phyloP scores from a whole-genome alignment of 92 coral and sea anemone species.

The Galaxea fascicularis region DNA sequence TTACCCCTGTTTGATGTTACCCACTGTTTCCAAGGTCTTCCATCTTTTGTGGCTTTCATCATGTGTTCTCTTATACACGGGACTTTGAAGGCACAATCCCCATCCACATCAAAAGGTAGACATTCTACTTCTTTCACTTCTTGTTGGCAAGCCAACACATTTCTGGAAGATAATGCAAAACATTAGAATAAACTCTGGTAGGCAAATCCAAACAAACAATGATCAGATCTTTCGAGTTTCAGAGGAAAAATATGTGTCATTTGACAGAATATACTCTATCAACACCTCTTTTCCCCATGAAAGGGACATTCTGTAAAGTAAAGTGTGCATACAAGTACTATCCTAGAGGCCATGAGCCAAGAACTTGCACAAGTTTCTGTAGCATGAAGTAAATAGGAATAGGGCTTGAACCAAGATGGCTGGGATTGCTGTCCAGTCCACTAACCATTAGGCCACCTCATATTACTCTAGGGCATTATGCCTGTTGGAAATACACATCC shows the following conservation, averaged over 20 bases:
- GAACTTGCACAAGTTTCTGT: not conserved
- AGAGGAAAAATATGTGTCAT: conserved; percentile 36
- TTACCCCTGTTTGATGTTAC: conserved; percentile 22
- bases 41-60: conserved; percentile 40
- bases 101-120: conserved; percentile 43
- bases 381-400: conserved; percentile 46
- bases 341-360: conserved; percentile 5
- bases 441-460: no score
- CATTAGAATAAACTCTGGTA: conserved; percentile 4
- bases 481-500: conserved; percentile 39
- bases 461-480: conserved; percentile 51
- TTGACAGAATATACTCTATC: conserved; percentile 27
- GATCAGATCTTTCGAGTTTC: conserved; percentile 5
- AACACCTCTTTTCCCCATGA: conserved; percentile 46
- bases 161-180: conserved; percentile 30
- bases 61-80: conserved; percentile 17
- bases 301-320: conserved; percentile 41
- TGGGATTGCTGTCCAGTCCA: no score
- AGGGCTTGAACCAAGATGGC: conserved; percentile 33
- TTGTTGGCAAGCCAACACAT: conserved; percentile 21
- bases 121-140: conserved; percentile 37
- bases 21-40: conserved; percentile 39
- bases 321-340: conserved; percentile 43
- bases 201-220: conserved; percentile 2
- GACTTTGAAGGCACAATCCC: conserved; percentile 35